Conservation (phyloP, 2,888 invertebrate genomes). For the Anaspis maculata region DNA sequence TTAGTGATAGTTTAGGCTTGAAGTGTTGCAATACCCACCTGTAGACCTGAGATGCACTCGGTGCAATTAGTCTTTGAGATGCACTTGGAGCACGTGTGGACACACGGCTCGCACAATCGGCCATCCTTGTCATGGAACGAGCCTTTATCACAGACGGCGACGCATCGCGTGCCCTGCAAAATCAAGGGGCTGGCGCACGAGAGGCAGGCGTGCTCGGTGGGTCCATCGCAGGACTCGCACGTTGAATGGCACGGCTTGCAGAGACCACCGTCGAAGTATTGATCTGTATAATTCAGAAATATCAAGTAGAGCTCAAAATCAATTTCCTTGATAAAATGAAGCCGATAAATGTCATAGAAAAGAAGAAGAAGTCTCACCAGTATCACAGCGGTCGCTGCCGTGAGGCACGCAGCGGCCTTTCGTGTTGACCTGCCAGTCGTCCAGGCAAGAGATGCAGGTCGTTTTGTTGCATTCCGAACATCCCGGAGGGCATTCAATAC, state of each 20-base stretch:
- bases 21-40: too few species aligned
- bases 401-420: slow-evolving; percentile 66
- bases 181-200: slow-evolving; percentile 67
- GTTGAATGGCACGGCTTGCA: slow-evolving; percentile 71
- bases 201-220: slow-evolving; percentile 62
- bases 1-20: too few species aligned
- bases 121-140: slow-evolving; percentile 59
- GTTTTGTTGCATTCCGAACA: slow-evolving; percentile 68
- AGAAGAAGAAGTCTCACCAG: too few species aligned
- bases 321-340: too few species aligned
- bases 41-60: slow-evolving; percentile 64
- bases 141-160: slow-evolving; percentile 66
- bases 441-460: slow-evolving; percentile 64
- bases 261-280: slow-evolving; percentile 61
- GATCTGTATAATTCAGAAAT: slow-evolving; percentile 44
- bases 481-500: slow-evolving; percentile 69
- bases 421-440: slow-evolving; percentile 67
- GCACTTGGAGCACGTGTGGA: slow-evolving; percentile 72
- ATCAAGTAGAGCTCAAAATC: too few species aligned
- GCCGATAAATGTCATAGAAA: too few species aligned
- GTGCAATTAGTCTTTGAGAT: slow-evolving; percentile 74
- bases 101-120: slow-evolving; percentile 61
- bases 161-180: slow-evolving; percentile 65
- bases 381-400: slow-evolving; percentile 61
- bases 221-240: slow-evolving; percentile 77